Base-by-base conservation (phyloP, 2,888 invertebrate genomes). In the Ectobius pallidus region DNA sequence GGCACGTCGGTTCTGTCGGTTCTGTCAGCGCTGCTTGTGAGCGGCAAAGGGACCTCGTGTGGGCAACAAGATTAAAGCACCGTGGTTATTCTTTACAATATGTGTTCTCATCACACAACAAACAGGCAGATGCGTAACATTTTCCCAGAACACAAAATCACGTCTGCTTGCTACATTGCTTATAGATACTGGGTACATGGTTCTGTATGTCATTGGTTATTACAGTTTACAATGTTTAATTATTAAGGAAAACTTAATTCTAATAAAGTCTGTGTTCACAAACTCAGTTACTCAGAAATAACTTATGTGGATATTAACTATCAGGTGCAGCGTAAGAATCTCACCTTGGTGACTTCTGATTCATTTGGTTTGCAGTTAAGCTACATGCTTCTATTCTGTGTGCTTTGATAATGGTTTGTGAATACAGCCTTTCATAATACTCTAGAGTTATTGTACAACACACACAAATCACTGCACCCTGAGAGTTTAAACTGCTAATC, bases 381-480 rank as follows among this genome's bases (percentile, higher is more conserved):
- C 16, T 30, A 58, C 25, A 58, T 58, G 11, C n/a, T 7, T 34
- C 27, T 58, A 58, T 11, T 22, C 25, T n/a, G 16, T 58, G 0
- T 58, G 14, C 20, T 2, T n/a, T n/a, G n/a, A n/a, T n/a, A n/a
- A n/a, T n/a, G 25, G 25, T 58, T 44, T 16, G 18, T 65, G 39
- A 65, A 65, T 44, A 65, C 65, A 65, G 44, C 25, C 65, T 65
- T 65, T n/a, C 18, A 1, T n/a, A 30, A 30, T 58, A 58, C 22
- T 58, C 16, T 30, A 58, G 16, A 30, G 2, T 30, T 65, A 42
- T 42, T 46, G 46, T 65, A 65, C 65, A 46, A n/a, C n/a, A 65
- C 65, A 65, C 27, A 63, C 32, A 58, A 30, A n/a, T 16, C 25
- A n/a, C 58, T 58, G 46, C n/a, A 65, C 65, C 65, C 65, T 65